Evolutionary conservation across 2,888 invertebrate genomes (phyloP).

Genomic region (Atethmia centrago): DNA sequence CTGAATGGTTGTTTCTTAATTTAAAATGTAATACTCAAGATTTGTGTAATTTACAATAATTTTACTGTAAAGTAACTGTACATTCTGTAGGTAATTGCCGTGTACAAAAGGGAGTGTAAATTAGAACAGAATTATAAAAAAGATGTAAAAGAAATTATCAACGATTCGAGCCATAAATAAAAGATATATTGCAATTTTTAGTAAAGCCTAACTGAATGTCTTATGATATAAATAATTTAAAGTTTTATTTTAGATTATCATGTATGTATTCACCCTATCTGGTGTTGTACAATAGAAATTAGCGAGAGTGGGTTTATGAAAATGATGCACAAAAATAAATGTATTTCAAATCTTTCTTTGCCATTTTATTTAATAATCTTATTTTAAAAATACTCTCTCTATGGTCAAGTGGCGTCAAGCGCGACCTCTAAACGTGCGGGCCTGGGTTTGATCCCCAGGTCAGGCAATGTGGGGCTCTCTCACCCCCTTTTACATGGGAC

Average conservation of each 20-base stretch:
- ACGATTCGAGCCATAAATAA: conserved; percentile 86
- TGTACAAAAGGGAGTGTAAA: conserved; percentile 75
- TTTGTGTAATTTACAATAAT: conserved; percentile 64
- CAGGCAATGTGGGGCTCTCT: background rate
- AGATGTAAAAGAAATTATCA: conserved; percentile 73
- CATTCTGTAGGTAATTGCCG: conserved; percentile 65
- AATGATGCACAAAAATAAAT: conserved; percentile 89
- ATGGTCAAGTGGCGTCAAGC: background rate
- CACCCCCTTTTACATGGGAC: background rate
- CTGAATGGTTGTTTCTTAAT: conserved; percentile 55
- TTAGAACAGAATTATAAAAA: conserved; percentile 67
- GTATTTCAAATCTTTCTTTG: conserved; percentile 80
- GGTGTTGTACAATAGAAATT: conserved; percentile 85
- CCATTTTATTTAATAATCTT: conserved; percentile 42
- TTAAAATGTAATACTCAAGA: conserved; percentile 64
- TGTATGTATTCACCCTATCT: conserved; percentile 80
- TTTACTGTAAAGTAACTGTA: conserved; percentile 66
- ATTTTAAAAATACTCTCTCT: background rate
- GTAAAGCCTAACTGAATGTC: conserved; percentile 88
- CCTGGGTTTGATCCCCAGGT: background rate
- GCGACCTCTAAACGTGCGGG: background rate
- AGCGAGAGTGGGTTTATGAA: conserved; percentile 83
- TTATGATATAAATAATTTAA: conserved; percentile 84
- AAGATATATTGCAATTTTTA: conserved; percentile 74
- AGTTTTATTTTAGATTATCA: conserved; percentile 78